phyloP scores from a whole-genome alignment of 2,797 vertebrate genomes.

The Mionectes olivaceus region DNA sequence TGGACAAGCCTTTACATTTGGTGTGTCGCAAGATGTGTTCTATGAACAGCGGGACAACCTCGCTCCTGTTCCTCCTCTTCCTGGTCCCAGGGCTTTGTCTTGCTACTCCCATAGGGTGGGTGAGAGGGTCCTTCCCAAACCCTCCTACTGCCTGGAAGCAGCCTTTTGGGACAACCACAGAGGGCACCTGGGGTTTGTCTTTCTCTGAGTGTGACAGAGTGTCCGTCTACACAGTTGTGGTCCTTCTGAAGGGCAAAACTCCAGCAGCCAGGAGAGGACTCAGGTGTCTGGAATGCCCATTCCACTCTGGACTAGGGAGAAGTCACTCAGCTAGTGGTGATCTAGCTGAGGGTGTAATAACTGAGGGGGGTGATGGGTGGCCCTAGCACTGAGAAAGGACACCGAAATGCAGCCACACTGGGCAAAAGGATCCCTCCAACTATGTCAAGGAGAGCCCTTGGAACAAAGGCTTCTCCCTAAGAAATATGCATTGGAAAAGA shows the following conservation, averaged over 20 bases:
- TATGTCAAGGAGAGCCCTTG: neutral
- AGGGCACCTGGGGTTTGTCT: neutral
- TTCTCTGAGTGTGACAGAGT: neutral
- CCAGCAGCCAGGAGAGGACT: neutral
- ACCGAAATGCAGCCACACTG: neutral
- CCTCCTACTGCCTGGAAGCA: neutral
- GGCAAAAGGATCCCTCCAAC: neutral
- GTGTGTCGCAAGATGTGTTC: neutral
- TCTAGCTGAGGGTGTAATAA: neutral
- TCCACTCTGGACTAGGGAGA: neutral
- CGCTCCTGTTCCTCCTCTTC: neutral
- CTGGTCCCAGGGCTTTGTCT: neutral
- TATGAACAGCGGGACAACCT: neutral
- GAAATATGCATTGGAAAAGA: neutral
- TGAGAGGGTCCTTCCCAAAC: neutral
- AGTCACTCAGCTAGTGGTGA: too few relatives aligned
- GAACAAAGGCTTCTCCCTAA: neutral
- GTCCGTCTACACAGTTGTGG: neutral
- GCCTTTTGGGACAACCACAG: neutral
- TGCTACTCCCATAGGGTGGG: neutral
- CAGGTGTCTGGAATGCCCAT: accelerated
- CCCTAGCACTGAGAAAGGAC: neutral
- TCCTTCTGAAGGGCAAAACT: neutral
- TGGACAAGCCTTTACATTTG: neutral
- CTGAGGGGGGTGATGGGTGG: neutral